phyloP scores from a whole-genome alignment of 2,113 vertebrate genomes.

The Archilochus colubris region DNA sequence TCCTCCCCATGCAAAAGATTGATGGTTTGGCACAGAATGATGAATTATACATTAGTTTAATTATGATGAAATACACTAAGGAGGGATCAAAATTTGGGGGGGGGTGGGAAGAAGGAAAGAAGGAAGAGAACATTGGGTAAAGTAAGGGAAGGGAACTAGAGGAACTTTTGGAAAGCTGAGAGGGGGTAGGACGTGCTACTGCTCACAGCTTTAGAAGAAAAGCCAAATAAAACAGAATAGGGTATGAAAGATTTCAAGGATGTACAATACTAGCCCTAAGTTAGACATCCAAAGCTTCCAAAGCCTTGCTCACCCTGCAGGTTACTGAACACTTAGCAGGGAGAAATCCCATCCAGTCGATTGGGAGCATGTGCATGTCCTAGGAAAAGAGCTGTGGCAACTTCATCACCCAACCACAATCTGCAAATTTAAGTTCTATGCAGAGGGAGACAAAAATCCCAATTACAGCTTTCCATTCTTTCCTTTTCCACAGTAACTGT shows the following conservation, averaged over 20 bases:
- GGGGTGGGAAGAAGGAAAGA: neutral
- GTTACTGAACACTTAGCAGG: neutral
- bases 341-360: neutral
- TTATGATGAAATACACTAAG: neutral
- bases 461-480: neutral
- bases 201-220: constrained; percentile 2
- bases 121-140: neutral
- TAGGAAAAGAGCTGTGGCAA: neutral
- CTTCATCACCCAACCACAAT: neutral
- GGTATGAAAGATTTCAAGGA: constrained; percentile 1
- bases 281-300: neutral
- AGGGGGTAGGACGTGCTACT: constrained; percentile 4
- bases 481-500: neutral
- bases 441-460: neutral
- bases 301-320: neutral
- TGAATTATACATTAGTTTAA: constrained; percentile 39
- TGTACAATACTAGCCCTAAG: neutral
- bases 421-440: neutral
- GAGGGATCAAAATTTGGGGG: neutral
- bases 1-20: neutral
- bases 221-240: constrained; percentile 27
- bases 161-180: constrained; percentile 18
- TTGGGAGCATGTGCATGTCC: neutral
- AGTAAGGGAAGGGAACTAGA: neutral
- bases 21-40: neutral